phyloP scores from a whole-genome alignment of 2,797 vertebrate species.

The Loris lydekkerianus region DNA sequence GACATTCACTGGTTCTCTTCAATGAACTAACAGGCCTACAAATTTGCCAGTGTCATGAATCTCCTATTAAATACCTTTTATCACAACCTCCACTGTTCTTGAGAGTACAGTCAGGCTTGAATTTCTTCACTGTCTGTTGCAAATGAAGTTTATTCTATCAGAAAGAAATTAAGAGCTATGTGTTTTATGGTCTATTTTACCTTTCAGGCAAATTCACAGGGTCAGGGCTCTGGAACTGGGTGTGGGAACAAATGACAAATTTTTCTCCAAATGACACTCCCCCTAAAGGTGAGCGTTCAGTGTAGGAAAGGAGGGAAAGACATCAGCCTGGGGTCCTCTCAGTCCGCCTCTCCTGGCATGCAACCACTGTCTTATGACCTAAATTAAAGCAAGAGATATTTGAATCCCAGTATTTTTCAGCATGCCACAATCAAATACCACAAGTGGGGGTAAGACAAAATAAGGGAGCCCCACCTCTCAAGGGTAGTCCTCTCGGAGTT shows the following conservation, averaged over 20 bases:
- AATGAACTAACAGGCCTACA: background rate
- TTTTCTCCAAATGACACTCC: background rate
- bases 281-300: background rate
- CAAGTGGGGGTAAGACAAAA: background rate
- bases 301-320: background rate
- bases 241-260: background rate
- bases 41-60: background rate
- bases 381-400: background rate
- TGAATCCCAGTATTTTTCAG: background rate
- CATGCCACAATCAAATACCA: background rate
- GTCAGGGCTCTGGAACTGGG: background rate
- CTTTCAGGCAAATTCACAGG: background rate
- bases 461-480: background rate
- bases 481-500: background rate
- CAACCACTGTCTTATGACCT: background rate
- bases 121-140: background rate
- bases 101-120: background rate
- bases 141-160: slow-evolving; percentile 23
- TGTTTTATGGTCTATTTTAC: background rate
- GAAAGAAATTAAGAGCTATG: slow-evolving; percentile 10
- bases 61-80: slow-evolving; percentile 26
- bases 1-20: background rate
- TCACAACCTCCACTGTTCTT: slow-evolving; percentile 1
- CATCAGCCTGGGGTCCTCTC: background rate
- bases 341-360: background rate